phyloP scores from a whole-genome alignment of 37 sponge, comb jelly and placozoan species.

The Theonella swinhoei region DNA sequence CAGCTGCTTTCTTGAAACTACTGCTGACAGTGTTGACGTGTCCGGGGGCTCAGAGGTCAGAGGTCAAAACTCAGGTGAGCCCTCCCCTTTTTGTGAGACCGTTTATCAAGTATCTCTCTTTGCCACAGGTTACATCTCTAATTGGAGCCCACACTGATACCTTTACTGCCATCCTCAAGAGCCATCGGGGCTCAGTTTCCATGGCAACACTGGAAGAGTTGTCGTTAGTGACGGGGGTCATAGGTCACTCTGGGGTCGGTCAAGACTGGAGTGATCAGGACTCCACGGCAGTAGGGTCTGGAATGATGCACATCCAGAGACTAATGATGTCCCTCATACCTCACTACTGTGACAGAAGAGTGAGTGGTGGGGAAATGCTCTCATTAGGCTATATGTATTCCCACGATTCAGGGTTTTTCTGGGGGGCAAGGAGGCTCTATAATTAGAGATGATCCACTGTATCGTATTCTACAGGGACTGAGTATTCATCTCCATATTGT shows the following conservation, averaged over 20 bases:
- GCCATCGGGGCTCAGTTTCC: slow-evolving; percentile 10
- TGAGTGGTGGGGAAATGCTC: neutral
- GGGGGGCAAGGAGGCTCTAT: no score
- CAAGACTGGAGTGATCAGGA: slow-evolving; percentile 52
- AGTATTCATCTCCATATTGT: slow-evolving; percentile 23
- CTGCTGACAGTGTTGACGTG: slow-evolving; percentile 58
- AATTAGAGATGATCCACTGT: no score
- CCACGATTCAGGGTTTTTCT: no score
- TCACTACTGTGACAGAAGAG: slow-evolving; percentile 66
- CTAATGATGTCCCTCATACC: slow-evolving; percentile 66
- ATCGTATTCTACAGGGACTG: no score
- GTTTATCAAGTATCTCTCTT: neutral
- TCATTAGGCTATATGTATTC: no score
- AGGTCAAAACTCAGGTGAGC: slow-evolving; percentile 63
- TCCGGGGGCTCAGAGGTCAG: slow-evolving; percentile 65
- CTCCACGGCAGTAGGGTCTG: slow-evolving; percentile 22
- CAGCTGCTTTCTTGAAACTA: slow-evolving; percentile 78
- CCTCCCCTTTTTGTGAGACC: neutral
- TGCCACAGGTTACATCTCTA: slow-evolving; percentile 46
- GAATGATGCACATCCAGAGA: slow-evolving; percentile 61
- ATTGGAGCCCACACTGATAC: slow-evolving; percentile 69
- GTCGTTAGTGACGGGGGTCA: slow-evolving; percentile 73
- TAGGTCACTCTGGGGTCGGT: slow-evolving; percentile 64
- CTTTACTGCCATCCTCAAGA: slow-evolving; percentile 66
- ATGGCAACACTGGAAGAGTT: slow-evolving; percentile 72